Evolutionary conservation across 2,113 vertebrate genomes (phyloP).

Genomic region (Progne subis): DNA sequence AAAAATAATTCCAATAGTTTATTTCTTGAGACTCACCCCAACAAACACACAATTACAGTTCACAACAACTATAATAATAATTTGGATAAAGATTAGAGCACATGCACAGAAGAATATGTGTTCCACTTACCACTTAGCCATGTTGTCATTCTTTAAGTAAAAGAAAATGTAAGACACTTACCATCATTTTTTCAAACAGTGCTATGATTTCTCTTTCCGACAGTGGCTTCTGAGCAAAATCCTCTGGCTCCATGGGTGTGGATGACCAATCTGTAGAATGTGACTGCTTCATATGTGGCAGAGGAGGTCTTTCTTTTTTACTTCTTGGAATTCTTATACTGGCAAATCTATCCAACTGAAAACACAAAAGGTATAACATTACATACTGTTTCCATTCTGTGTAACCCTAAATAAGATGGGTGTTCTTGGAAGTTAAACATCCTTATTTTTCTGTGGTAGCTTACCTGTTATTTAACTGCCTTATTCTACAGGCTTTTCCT

Average conservation of each 20-base stretch:
- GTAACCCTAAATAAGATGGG: neutral
- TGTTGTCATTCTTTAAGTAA: neutral
- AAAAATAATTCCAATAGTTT: neutral
- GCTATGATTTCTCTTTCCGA: constrained; percentile 54
- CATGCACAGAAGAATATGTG: neutral
- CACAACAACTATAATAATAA: neutral
- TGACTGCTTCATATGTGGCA: constrained; percentile 27
- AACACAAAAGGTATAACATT: neutral
- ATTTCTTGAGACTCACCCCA: neutral
- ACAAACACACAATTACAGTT: neutral
- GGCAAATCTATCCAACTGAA: constrained; percentile 64
- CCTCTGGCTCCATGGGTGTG: neutral
- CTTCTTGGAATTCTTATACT: constrained; percentile 61
- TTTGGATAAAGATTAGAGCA: neutral
- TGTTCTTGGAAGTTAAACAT: neutral
- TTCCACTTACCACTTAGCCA: neutral
- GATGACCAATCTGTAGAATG: constrained; percentile 43
- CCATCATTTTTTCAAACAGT: constrained; percentile 65
- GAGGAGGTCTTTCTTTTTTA: constrained; percentile 59
- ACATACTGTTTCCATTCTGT: neutral
- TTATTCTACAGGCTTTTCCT: neutral
- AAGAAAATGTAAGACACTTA: neutral
- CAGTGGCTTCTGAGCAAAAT: constrained; percentile 28
- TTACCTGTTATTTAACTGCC: neutral
- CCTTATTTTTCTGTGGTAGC: neutral